A percentile compares a stretch with the other conserved stretches of the same genome.
Conservation (phyloP, 2,113 vertebrate species). For the Marmota monax region DNA sequence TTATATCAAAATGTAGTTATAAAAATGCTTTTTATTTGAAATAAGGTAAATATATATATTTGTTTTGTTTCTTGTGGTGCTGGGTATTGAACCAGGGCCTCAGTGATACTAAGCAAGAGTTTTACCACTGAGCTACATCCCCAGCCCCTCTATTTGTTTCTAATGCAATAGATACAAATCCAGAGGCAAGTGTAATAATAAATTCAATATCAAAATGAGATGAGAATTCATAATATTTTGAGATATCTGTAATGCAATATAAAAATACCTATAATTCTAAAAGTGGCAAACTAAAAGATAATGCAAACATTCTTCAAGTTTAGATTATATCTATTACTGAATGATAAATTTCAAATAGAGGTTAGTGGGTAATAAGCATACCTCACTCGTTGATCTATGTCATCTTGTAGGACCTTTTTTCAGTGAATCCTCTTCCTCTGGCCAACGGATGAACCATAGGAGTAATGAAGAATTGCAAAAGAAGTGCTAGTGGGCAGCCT, state of each 20-base stretch:
- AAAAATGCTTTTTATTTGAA: not conserved
- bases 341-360: conserved; percentile 31
- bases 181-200: not conserved
- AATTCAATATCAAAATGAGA: not conserved
- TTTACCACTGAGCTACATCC: not conserved
- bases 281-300: not conserved
- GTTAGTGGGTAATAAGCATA: not conserved
- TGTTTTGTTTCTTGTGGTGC: not conserved
- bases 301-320: not conserved
- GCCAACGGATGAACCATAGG: not conserved
- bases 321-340: not conserved
- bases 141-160: not conserved
- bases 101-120: not conserved
- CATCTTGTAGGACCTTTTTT: not conserved
- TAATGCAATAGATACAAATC: not conserved
- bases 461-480: not conserved
- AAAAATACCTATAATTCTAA: not conserved
- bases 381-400: not conserved
- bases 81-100: not conserved
- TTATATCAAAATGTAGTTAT: not conserved
- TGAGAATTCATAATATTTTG: not conserved
- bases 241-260: not conserved
- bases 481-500: not conserved
- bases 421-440: not conserved
- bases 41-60: not conserved